Evolutionary conservation across 2,113 vertebrate species (phyloP).

Genomic region (Mus spicilegus): DNA sequence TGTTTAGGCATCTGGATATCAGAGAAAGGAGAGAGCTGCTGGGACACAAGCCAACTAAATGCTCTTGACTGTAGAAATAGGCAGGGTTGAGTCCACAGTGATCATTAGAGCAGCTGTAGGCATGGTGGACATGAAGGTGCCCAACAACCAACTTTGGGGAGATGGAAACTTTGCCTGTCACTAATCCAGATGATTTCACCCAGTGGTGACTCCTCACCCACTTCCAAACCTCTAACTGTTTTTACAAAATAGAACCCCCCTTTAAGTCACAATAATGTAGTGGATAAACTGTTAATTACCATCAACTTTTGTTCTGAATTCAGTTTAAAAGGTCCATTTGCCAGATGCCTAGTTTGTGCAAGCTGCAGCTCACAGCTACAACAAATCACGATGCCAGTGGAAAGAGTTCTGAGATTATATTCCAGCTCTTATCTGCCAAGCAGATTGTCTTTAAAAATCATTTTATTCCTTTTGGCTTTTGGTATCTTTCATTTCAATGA

Average conservation of each 20-base stretch:
- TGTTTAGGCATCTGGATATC: neutral
- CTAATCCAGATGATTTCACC: neutral
- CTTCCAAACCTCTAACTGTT: neutral
- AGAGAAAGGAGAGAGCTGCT: neutral
- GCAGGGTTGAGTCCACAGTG: neutral
- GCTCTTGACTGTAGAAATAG: no score
- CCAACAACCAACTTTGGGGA: neutral
- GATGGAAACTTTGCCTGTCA: neutral
- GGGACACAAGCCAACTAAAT: no score
- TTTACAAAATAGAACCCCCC: neutral
- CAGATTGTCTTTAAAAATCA: neutral
- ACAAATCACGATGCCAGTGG: neutral
- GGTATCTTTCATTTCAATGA: neutral
- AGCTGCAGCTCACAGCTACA: neutral
- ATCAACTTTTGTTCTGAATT: neutral
- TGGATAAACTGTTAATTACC: neutral
- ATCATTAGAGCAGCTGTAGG: neutral
- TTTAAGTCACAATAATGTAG: neutral
- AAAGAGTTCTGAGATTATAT: neutral
- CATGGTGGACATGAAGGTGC: neutral
- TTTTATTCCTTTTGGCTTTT: neutral
- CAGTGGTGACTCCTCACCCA: no score
- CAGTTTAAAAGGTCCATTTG: neutral
- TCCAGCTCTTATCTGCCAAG: neutral
- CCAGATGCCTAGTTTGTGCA: neutral